A percentile compares a stretch with the other conserved stretches of the same genome.
Evolutionary conservation across 2,113 vertebrate species (phyloP).

Genomic region (Pionites leucogaster): DNA sequence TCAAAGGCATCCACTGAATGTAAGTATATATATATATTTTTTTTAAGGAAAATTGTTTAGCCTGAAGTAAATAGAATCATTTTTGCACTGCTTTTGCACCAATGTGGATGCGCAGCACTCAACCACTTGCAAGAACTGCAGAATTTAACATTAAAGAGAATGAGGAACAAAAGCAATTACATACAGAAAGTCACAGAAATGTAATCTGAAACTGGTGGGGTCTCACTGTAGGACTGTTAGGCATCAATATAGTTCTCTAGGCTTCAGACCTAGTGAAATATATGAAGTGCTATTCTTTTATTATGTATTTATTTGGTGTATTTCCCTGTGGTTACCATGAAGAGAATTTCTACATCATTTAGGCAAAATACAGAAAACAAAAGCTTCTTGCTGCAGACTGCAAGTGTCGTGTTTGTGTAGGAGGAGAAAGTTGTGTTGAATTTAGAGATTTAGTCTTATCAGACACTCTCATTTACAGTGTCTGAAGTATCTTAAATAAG

Average conservation of each 20-base stretch:
- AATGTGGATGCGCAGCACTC: not conserved
- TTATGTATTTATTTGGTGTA: not conserved
- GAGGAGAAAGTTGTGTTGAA: not conserved
- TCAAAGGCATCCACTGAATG: not conserved
- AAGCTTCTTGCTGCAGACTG: not conserved
- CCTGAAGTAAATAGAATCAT: conserved; percentile 40
- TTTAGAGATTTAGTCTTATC: not conserved
- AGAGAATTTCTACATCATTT: not conserved
- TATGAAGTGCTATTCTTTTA: not conserved
- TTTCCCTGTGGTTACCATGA: not conserved
- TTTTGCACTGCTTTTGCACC: conserved; percentile 18
- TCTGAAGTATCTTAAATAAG: not conserved
- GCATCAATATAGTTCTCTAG: not conserved
- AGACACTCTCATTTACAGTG: not conserved
- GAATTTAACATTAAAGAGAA: conserved; percentile 51
- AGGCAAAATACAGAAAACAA: not conserved
- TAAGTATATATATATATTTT: not conserved
- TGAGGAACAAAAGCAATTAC: conserved; percentile 36
- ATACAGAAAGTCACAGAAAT: conserved; percentile 8
- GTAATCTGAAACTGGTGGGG: not conserved
- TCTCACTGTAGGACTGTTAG: not conserved
- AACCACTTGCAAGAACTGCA: conserved; percentile 20
- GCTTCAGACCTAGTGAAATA: not conserved
- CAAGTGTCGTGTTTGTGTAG: not conserved
- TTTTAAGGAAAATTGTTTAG: conserved; percentile 55